Conservation (phyloP, 1,140 invertebrate genomes). For the Camponotus floridanus region DNA sequence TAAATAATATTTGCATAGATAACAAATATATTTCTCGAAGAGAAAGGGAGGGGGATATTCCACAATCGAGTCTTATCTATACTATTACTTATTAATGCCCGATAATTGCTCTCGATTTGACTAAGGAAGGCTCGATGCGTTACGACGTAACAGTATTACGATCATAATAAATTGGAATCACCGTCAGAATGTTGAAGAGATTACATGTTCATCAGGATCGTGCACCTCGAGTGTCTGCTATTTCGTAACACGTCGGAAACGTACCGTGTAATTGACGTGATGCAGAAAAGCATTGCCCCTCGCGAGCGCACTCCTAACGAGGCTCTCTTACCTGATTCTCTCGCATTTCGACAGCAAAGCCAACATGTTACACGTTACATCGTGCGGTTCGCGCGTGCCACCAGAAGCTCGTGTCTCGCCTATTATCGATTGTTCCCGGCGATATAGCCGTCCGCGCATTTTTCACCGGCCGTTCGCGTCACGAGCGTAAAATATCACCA, state of each 20-base stretch:
- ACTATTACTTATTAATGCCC: constrained; percentile 7
- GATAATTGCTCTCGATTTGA: background rate
- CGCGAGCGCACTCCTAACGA: background rate
- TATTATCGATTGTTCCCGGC: background rate
- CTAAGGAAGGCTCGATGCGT: background rate
- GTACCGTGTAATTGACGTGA: constrained; percentile 21
- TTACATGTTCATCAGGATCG: background rate
- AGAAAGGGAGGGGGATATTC: background rate
- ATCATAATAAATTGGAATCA: constrained; percentile 50
- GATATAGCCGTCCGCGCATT: constrained; percentile 24
- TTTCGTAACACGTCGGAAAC: background rate
- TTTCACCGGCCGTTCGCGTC: constrained; percentile 40
- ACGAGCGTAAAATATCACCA: constrained; percentile 42
- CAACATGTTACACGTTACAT: constrained; percentile 12
- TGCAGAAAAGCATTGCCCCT: background rate
- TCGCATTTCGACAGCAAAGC: constrained; percentile 15
- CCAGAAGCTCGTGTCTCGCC: background rate
- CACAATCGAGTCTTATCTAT: background rate
- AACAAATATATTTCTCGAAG: too few relatives aligned
- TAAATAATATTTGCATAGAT: background rate
- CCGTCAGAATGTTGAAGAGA: background rate
- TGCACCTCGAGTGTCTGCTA: background rate
- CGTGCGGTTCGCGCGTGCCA: constrained; percentile 17
- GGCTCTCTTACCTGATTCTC: constrained; percentile 34
- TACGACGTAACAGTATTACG: constrained; percentile 11